phyloP scores from a whole-genome alignment of 2,888 invertebrate genomes.

The Schrankia costaestrigalis region DNA sequence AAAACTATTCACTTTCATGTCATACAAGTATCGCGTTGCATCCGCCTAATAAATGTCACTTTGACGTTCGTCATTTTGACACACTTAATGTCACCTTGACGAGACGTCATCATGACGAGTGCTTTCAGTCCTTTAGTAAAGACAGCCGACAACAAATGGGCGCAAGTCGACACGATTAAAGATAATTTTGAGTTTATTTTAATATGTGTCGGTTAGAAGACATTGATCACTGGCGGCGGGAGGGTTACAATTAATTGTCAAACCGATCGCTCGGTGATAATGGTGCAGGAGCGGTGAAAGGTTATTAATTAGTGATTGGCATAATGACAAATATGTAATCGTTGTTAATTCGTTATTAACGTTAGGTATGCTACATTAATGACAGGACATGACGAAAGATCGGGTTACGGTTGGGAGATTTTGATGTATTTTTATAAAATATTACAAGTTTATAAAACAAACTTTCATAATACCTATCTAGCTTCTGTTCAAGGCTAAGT shows the following conservation, averaged over 20 bases:
- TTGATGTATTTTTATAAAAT: too few species aligned
- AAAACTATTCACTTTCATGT: slow-evolving; percentile 22
- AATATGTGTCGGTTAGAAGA: slow-evolving; percentile 10
- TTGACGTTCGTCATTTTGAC: slow-evolving; percentile 27
- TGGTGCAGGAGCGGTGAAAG: slow-evolving; percentile 9
- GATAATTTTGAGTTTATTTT: slow-evolving; percentile 27
- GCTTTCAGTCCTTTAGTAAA: slow-evolving; percentile 15
- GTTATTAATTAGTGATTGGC: slow-evolving; percentile 19
- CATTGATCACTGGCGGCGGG: slow-evolving; percentile 15
- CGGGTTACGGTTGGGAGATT: too few species aligned
- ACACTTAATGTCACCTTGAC: slow-evolving; percentile 15
- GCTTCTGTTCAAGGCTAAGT: too few species aligned
- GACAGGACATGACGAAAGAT: too few species aligned
- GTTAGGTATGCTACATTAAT: too few species aligned
- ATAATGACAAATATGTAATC: too few species aligned
- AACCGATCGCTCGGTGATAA: slow-evolving; percentile 17
- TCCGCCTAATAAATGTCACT: slow-evolving; percentile 47
- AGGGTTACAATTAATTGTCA: slow-evolving; percentile 12
- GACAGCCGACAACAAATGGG: slow-evolving; percentile 30
- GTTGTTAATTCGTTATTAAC: too few species aligned
- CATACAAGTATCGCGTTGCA: slow-evolving; percentile 37
- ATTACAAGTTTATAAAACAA: too few species aligned
- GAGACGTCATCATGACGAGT: slow-evolving; percentile 5
- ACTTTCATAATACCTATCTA: too few species aligned
- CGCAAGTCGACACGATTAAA: slow-evolving; percentile 24